These are phyloP conservation scores for Basileuterus tristriatus DNA, from an alignment of 2,797 vertebrate species.

Conservation along the genomic window DNA sequence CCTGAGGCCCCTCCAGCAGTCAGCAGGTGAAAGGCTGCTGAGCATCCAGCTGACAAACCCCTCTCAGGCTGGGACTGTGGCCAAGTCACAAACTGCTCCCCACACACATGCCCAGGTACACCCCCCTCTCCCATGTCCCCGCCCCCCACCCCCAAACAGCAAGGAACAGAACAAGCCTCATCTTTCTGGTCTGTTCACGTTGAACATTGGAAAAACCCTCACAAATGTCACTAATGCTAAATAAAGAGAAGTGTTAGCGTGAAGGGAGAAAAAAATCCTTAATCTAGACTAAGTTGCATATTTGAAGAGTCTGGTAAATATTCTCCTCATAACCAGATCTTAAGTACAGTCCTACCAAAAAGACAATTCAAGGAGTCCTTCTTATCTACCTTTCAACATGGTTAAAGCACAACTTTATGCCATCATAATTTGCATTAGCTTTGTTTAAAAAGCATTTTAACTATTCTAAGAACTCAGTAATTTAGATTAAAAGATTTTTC, in stretches of 20 bases:
- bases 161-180: constrained; percentile 42
- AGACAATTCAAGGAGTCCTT: constrained; percentile 63
- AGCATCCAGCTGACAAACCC: neutral
- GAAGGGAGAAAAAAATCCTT: constrained; percentile 75
- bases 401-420: constrained; percentile 72
- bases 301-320: constrained; percentile 77
- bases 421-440: constrained; percentile 70
- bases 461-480: constrained; percentile 71
- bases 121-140: neutral
- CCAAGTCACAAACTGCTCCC: neutral
- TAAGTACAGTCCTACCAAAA: constrained; percentile 73
- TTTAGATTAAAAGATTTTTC: constrained; percentile 62
- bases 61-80: neutral
- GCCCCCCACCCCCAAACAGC: neutral
- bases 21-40: neutral
- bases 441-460: constrained; percentile 67
- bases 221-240: constrained; percentile 74
- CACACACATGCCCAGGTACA: accelerated
- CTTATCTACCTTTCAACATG: constrained; percentile 60
- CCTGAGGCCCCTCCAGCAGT: accelerated
- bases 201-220: constrained; percentile 69
- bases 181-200: constrained; percentile 23
- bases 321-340: constrained; percentile 70
- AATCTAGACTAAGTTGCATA: constrained; percentile 80
- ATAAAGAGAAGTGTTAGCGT: constrained; percentile 68